phyloP scores from a whole-genome alignment of 2,888 invertebrate genomes.

The Noctuana brunneofusca region DNA sequence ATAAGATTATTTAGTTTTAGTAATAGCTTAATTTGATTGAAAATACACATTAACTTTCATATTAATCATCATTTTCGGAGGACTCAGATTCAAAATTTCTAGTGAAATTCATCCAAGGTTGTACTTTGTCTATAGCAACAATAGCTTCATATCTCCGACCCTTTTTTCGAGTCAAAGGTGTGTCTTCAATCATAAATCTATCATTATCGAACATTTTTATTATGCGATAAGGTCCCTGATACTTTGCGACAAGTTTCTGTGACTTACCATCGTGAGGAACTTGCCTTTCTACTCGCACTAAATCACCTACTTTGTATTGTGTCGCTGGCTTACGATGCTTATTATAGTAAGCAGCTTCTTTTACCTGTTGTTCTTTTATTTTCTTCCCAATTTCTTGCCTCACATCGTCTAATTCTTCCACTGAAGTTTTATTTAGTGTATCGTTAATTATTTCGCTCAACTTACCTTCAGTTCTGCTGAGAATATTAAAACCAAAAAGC shows the following conservation, averaged over 20 bases:
- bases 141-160: constrained; percentile 39
- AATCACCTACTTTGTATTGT: constrained; percentile 36
- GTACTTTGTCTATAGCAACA: constrained; percentile 42
- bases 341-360: constrained; percentile 34
- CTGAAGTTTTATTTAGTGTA: constrained; percentile 6
- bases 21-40: too few relatives aligned
- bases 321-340: constrained; percentile 30
- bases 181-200: constrained; percentile 34
- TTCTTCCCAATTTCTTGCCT: constrained; percentile 23
- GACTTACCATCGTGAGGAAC: constrained; percentile 39
- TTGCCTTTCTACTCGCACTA: constrained; percentile 38
- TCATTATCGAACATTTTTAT: constrained; percentile 35
- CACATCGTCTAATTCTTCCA: constrained; percentile 14
- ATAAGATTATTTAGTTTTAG: too few relatives aligned
- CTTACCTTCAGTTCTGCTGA: neutral
- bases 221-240: constrained; percentile 40
- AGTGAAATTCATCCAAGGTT: constrained; percentile 33
- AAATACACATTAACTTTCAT: neutral
- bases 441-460: constrained; percentile 21
- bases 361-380: constrained; percentile 34
- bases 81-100: constrained; percentile 25
- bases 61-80: neutral
- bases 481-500: neutral
- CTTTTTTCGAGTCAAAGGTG: constrained; percentile 37
- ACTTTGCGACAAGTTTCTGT: constrained; percentile 38